Base-by-base conservation (phyloP, 2,797 vertebrate genomes). In the Xiphophorus birchmanni region DNA sequence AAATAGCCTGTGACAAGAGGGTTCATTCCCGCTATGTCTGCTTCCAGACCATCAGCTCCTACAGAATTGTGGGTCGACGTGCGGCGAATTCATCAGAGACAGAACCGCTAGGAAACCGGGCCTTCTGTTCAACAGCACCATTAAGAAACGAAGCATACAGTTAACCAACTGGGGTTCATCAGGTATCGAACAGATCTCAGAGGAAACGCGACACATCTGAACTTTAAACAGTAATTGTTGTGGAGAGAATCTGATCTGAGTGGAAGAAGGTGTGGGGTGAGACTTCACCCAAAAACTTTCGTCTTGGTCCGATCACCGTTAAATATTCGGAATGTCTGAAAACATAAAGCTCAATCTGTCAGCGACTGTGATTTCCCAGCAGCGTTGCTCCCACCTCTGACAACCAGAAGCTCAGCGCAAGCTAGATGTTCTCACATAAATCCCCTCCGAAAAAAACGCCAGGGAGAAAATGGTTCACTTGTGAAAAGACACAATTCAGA, bases 1-100 rank as follows among this genome's bases (percentile, higher is more conserved):
- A 81, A 84, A 78, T 63, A 13, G 48, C 23, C 10, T 60, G 29
- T 3, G 76, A 77, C 77, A 79, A 82, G 72, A 71, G 7, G 63
- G 76, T 48, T 73, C 79, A 63, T 74, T 74, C 48, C 26, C 40
- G 29, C 80, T 11, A 78, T 76, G 58, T 10, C 21, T 58, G 76
- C 26, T 56, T 83, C 6, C 1, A 84, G 65, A 79, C 83, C 65
- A 88, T 85, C 81, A 75, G 76, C 71, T 54, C 74, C 81, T 74
- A 50, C 40, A 80, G 81, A 88, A 87, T 72, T 78, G 67, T 45
- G 74, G 37, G 74, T 75, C 79, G 82, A 84, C 44, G 71, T 80
- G 50, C 47, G 78, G 76, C 15, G 77, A 84, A 92, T 88, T 76
- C 58, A 80, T 91, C 86, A 82, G 80, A 82, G 86, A 86, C 81